These are phyloP conservation scores for Merluccius polli DNA, from an alignment of 2,797 vertebrate species.

Conservation along the genomic window DNA sequence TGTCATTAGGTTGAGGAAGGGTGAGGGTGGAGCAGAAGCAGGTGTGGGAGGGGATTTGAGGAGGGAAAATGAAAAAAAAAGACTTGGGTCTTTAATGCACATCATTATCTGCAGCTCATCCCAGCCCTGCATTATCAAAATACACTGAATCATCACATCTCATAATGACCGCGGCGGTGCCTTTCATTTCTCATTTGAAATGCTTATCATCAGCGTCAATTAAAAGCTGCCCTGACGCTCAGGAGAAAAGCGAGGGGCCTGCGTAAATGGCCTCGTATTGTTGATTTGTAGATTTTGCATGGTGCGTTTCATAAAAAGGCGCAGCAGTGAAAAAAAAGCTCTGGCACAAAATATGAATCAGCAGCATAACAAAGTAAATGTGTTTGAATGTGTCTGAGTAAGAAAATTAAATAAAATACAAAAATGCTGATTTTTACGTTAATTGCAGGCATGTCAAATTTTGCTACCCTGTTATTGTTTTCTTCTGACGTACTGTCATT, in stretches of 20 bases:
- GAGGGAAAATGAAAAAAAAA: not conserved
- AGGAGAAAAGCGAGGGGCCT: not conserved
- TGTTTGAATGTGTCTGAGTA: not conserved
- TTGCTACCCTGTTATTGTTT: too few species aligned
- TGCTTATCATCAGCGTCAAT: slow-evolving; percentile 45
- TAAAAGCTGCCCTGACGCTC: slow-evolving; percentile 25
- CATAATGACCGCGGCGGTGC: slow-evolving; percentile 43
- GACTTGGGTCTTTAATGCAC: slow-evolving; percentile 46
- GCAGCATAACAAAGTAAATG: not conserved
- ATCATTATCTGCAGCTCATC: slow-evolving; percentile 60
- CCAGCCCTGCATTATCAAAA: slow-evolving; percentile 59
- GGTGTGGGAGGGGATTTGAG: not conserved
- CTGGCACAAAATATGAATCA: not conserved
- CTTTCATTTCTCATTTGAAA: slow-evolving; percentile 50
- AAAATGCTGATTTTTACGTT: not conserved
- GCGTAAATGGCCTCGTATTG: not conserved
- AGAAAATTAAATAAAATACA: too few species aligned
- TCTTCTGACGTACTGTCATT: not conserved
- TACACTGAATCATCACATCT: slow-evolving; percentile 63
- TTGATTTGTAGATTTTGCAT: not conserved
- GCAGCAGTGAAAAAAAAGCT: not conserved
- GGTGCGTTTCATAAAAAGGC: not conserved
- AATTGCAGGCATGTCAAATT: not conserved
- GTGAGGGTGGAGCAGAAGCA: not conserved
- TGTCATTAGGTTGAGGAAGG: slow-evolving; percentile 57